A percentile compares a stretch with the other conserved stretches of the same genome.
These are phyloP conservation scores for Rattus rattus DNA, from an alignment of 2,113 vertebrate genomes.

Conservation along the genomic window DNA sequence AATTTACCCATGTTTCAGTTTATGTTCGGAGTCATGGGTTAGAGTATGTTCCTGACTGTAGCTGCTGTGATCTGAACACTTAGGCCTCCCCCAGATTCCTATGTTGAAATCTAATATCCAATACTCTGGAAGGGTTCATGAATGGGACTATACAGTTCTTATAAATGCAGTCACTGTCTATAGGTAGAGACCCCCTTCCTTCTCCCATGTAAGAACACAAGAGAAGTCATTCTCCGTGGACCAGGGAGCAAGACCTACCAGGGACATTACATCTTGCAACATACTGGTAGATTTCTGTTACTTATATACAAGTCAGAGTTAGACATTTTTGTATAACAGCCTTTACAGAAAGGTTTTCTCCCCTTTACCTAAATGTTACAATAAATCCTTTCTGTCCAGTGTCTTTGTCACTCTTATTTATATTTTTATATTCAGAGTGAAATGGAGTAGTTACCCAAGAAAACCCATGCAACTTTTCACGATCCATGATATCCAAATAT, in stretches of 20 bases:
- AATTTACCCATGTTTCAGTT: neutral
- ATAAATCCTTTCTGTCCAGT: neutral
- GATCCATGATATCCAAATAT: neutral
- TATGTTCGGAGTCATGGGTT: neutral
- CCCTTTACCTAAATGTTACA: constrained; percentile 5
- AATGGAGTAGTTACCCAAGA: neutral
- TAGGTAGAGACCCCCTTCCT: neutral
- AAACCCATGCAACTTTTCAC: neutral
- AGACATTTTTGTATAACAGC: neutral
- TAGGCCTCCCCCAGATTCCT: neutral
- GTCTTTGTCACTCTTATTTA: neutral
- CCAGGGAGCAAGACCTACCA: neutral
- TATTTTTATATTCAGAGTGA: neutral
- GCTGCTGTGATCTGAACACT: neutral
- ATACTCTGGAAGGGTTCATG: neutral
- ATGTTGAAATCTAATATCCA: neutral
- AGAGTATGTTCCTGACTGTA: neutral
- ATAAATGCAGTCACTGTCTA: neutral
- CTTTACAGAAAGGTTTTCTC: neutral
- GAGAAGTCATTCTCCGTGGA: neutral
- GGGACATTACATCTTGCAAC: too few relatives aligned
- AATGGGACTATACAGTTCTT: neutral
- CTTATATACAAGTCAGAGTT: neutral
- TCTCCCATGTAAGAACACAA: neutral
- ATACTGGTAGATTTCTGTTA: neutral